phyloP scores from a whole-genome alignment of 2,113 vertebrate genomes.

The Lepus americanus region DNA sequence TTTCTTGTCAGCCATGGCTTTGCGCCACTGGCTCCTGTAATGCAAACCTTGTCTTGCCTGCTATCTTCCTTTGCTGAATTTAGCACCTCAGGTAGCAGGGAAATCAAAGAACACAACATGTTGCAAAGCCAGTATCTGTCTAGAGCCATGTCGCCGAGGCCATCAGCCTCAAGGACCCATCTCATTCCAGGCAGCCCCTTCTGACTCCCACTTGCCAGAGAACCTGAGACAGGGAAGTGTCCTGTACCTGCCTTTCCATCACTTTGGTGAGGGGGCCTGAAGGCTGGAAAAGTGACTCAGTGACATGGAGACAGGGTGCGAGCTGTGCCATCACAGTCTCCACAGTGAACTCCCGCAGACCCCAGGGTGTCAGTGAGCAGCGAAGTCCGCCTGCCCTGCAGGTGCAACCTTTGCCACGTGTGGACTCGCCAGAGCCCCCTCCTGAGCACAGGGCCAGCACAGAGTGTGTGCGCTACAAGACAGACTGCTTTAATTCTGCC shows the following conservation, averaged over 20 bases:
- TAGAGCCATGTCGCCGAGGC: background rate
- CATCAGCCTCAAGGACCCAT: background rate
- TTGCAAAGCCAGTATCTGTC: background rate
- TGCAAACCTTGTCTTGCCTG: slow-evolving; percentile 22
- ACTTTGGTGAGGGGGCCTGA: background rate
- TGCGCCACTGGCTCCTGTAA: background rate
- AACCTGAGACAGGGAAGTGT: background rate
- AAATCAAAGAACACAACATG: background rate
- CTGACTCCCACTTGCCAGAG: background rate
- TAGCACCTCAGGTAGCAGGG: background rate
- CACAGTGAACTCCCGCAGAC: background rate
- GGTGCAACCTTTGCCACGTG: fast-evolving
- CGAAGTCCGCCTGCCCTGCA: fast-evolving
- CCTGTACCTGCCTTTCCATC: background rate
- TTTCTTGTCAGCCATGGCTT: background rate
- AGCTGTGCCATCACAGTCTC: fast-evolving
- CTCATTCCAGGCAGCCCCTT: background rate
- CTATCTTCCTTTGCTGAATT: background rate
- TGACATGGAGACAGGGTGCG: background rate
- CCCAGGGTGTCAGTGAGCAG: too few relatives aligned
- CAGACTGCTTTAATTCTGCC: background rate
- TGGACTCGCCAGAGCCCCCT: background rate
- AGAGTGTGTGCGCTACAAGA: background rate
- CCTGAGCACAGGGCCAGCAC: background rate
- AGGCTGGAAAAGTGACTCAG: background rate